phyloP scores from a whole-genome alignment of 53 echinoderm and acorn worm genomes.

The Crossaster papposus region DNA sequence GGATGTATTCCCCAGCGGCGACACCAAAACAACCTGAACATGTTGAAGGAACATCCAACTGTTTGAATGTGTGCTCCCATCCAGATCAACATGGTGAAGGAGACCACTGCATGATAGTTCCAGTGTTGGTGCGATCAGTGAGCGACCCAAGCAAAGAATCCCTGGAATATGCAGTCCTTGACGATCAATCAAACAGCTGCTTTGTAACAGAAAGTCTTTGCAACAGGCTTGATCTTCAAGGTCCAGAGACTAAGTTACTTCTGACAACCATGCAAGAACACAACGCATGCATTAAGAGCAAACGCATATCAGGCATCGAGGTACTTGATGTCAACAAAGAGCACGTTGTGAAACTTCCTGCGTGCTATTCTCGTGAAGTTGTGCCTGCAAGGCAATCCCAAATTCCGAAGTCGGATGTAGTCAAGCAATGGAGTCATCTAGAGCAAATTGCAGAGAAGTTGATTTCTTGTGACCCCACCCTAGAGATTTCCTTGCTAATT shows the following conservation, averaged over 20 bases:
- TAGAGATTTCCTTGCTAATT: conserved; percentile 51
- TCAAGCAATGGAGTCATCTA: conserved; percentile 64
- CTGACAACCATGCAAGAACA: conserved; percentile 60
- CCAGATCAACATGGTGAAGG: no score
- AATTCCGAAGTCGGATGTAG: conserved; percentile 60
- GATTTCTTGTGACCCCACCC: conserved; percentile 42
- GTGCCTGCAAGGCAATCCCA: conserved; percentile 61
- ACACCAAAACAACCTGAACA: not conserved
- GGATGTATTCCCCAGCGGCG: not conserved
- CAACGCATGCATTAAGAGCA: conserved; percentile 28
- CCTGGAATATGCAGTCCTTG: conserved; percentile 50
- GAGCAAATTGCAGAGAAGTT: conserved; percentile 23
- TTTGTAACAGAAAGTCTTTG: conserved; percentile 39
- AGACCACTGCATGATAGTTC: conserved; percentile 63
- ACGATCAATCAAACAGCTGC: conserved; percentile 53
- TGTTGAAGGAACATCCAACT: no score
- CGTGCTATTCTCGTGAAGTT: conserved; percentile 34
- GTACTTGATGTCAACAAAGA: conserved; percentile 45
- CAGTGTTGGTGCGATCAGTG: conserved; percentile 25
- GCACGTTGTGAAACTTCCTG: conserved; percentile 44
- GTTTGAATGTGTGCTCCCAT: no score
- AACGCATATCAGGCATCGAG: conserved; percentile 49
- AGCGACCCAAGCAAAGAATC: conserved; percentile 30
- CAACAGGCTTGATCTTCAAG: conserved; percentile 23
- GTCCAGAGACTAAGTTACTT: conserved; percentile 33